Base-by-base conservation (phyloP, 2,888 invertebrate genomes). In the Epiblema foenella region DNA sequence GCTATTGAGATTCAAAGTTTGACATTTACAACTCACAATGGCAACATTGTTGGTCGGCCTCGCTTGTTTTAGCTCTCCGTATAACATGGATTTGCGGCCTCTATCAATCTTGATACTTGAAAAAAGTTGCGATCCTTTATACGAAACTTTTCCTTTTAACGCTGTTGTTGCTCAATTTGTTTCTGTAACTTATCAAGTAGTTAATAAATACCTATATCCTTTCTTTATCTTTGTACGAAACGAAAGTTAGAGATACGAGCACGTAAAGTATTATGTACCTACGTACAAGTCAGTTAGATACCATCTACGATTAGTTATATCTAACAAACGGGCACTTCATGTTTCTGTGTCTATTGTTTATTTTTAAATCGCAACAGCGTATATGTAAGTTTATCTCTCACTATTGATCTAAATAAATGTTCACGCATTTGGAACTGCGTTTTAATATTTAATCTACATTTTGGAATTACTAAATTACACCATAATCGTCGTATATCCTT, bases 1-100 rank as follows among this genome's bases (percentile, higher is more conserved):
- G 65, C 70, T 56, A 70, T 70, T 70, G 59, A 70, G 70, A 60
- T 66, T 70, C 70, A 54, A 70, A 70, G 70, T 70, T 71, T 66
- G 65, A 66, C 66, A 66, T 71, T 71, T 66, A 70, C 65, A 24
- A 4, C 24, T 65, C 37, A 65, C 65, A 70, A 70, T 70, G 46
- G 70, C 70, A 54, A 70, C 70, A 37, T 60, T 66, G 59, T 70
- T 33, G 37, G 65, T 10, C 59, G 58, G 29, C 52, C 58, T 57
- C 37, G 42, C 69, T 52, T 63, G 57, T 65, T 65, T 42, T 24
- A 51, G 58, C 65, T 66, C 39, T 64, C 58, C 37, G 54, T 51
- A 51, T 70, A 59, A 70, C 70, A 54, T 18, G 65, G 24, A 70
- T 70, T 70, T 59, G 66, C 59, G 59, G 51, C 20, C 59, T 29